phyloP scores from a whole-genome alignment of 2,113 vertebrate genomes.

The Oryzias woworae region DNA sequence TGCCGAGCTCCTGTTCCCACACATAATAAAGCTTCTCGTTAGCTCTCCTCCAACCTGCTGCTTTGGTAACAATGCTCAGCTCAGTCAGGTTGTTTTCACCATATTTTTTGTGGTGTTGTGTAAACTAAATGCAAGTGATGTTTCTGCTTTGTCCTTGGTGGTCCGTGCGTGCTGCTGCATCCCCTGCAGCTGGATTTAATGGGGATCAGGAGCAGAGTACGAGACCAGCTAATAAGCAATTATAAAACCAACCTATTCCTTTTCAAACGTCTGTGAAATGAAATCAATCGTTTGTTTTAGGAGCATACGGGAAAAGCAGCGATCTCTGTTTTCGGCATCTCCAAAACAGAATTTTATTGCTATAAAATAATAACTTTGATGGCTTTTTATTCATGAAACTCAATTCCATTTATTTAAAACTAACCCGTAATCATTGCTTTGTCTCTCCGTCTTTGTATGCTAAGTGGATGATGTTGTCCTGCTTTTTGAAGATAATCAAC shows the following conservation, averaged over 20 bases:
- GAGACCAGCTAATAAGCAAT: conserved; percentile 43
- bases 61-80: conserved; percentile 26
- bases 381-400: conserved; percentile 2
- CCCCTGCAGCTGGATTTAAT: conserved; percentile 42
- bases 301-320: conserved; percentile 29
- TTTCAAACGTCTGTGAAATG: conserved; percentile 20
- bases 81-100: conserved; percentile 43
- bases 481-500: conserved; percentile 51
- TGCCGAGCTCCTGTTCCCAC: conserved; percentile 4
- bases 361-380: too few species aligned
- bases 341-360: too few species aligned
- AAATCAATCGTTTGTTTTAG: conserved; percentile 15
- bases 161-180: conserved; percentile 38
- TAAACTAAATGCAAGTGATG: conserved; percentile 31
- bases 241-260: conserved; percentile 37
- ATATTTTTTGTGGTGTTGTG: conserved; percentile 39
- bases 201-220: conserved; percentile 36
- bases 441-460: conserved; percentile 36
- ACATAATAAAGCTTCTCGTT: conserved; percentile 17
- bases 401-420: conserved; percentile 42
- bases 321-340: too few species aligned
- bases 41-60: conserved; percentile 9
- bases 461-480: conserved; percentile 28
- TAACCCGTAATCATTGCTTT: conserved; percentile 43
- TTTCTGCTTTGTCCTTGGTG: conserved; percentile 46